Base-by-base conservation (phyloP, 2,888 invertebrate genomes). In the Allacma fusca region DNA sequence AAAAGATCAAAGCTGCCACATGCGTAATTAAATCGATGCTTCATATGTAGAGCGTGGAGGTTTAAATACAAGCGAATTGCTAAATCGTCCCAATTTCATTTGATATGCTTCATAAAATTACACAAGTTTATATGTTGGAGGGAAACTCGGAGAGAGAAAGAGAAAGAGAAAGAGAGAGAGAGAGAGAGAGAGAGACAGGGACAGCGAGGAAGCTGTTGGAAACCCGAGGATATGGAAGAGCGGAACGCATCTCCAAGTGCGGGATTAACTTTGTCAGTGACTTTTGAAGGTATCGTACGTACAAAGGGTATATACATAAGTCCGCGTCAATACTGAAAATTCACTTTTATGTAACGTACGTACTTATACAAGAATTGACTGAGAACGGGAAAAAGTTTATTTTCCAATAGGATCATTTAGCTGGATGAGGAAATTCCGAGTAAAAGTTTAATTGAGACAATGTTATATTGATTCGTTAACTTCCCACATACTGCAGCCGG, bases 81-180 rank as follows among this genome's bases (percentile, higher is more conserved):
- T 74, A 65, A 74, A 65, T 74, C 44, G 65, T 74, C 64, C 74
- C 74, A 74, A 74, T 65, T 74, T 74, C 74, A 65, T 74, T 74
- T 74, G 65, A 40, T 65, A 65, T 64, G 65, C 74, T 74, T 74
- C 74, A 74, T 74, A 74, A 74, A 74, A 50, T 74, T 74, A 65
- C 65, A 44, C n/a, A 23, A 64, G 59, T 72, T 72, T 62, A 59
- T 68, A 29, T 40, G 21, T 62, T 59, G 19, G 59, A n/a, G n/a
- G n/a, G 19, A n/a, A 59, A n/a, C n/a, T 13, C 12, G n/a, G 59
- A 59, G 59, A 13, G 59, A 13, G 59, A 21, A n/a, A 13, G 59
- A 7, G 7, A 19, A 23, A n/a, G 5, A 59, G 59, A 59, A n/a
- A 24, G 62, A 24, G 62, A 62, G 62, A 62, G 26, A 62, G 62